phyloP scores from a whole-genome alignment of 2,797 vertebrate genomes.

The Peromyscus nudipes region DNA sequence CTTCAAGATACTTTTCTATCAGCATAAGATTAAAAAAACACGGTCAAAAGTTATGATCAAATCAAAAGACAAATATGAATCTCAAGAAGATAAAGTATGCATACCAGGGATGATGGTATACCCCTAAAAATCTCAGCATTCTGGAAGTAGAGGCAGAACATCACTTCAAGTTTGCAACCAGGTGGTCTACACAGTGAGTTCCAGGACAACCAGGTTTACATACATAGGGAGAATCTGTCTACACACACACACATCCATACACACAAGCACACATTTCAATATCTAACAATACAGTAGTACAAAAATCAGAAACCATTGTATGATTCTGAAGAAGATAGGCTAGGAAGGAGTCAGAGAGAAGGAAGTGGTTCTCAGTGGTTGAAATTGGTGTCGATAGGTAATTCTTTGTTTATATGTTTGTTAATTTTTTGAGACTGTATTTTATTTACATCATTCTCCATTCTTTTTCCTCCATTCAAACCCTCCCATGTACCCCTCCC shows the following conservation, averaged over 20 bases:
- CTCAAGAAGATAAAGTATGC: background rate
- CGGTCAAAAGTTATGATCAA: background rate
- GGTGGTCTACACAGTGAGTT: background rate
- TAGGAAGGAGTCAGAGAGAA: background rate
- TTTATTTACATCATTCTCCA: background rate
- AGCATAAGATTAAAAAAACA: background rate
- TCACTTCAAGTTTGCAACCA: background rate
- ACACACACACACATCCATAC: background rate
- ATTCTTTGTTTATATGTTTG: background rate
- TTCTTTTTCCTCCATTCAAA: background rate
- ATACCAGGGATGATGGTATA: background rate
- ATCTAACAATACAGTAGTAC: background rate
- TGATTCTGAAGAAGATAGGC: background rate
- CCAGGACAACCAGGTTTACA: background rate
- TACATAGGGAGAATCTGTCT: background rate
- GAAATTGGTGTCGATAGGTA: background rate
- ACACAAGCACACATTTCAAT: background rate
- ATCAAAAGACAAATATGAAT: background rate
- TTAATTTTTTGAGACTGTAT: background rate
- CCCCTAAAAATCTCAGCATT: no score
- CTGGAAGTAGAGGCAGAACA: background rate
- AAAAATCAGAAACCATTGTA: background rate
- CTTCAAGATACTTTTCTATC: background rate
- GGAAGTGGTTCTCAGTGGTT: background rate
- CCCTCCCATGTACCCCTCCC: background rate